Evolutionary conservation across 2,888 invertebrate genomes (phyloP), one percentile per base, ranked within the genome.

Genomic region (Biston betularia): DNA sequence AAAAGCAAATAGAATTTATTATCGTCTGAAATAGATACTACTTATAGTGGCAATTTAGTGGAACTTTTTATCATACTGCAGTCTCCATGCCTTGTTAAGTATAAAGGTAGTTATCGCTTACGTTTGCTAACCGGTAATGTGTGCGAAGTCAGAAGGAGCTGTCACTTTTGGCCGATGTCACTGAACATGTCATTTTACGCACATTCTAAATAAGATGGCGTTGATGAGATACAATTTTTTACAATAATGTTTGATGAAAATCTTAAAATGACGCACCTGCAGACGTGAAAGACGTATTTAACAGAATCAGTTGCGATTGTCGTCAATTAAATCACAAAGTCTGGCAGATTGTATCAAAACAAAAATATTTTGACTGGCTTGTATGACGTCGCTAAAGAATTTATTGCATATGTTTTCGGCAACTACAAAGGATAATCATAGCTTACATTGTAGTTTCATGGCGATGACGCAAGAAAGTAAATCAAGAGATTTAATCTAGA

Each of bases 1-100:
- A 63, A 70, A 65, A 65, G 65, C 74, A 85, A 84, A 84, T 71
- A 80, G 53, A 75, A 77, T 71, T 71, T 69, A 71, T 74, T 72
- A 60, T 54, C 69, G 55, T 69, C 67, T 70, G 63, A 72, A 69
- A 77, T 70, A 74, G 72, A 62, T 61, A 60, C 64, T 57, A 45
- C 57, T 55, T 64, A 50, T 24, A 45, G 42, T 63, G 55, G 24
- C 35, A 68, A 45, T 52, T 65, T 57, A 56, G 54, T 74, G 72
- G 71, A 75, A 75, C 69, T 59, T 77, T 75, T 78, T 58, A 57
- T 5, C 62, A 60, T 52, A 34, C 56, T 35, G 68, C 64, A 55
- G 69, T 74, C 60, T 74, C 71, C 58, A 72, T 71, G 65, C 63
- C 74, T 69, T 64, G 15, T 65, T 64, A 24, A 60, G 62, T 58